These are phyloP conservation scores for Globodera rostochiensis DNA, from an alignment of 1,140 invertebrate genomes.

Conservation along the genomic window DNA sequence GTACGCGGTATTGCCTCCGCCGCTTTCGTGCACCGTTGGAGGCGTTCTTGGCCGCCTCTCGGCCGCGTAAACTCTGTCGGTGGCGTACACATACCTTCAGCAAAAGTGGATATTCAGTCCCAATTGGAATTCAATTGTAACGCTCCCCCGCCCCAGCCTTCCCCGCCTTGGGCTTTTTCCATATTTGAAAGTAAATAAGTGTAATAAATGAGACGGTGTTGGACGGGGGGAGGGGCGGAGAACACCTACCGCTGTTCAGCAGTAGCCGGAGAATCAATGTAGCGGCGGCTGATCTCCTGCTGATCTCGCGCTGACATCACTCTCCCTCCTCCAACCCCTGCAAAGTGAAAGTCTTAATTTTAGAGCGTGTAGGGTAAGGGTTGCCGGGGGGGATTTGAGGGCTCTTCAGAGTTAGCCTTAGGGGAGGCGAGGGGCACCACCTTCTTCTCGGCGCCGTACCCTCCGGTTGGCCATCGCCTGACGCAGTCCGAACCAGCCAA, in stretches of 20 bases:
- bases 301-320: constrained; percentile 24
- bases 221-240: no score
- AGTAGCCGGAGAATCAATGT: constrained; percentile 17
- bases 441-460: constrained; percentile 13
- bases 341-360: neutral
- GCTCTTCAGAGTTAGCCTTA: constrained; percentile 16
- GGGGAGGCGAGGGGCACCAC: constrained; percentile 10
- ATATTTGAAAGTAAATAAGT: no score
- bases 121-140: neutral
- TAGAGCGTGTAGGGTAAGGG: neutral
- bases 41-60: neutral
- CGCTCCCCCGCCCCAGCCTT: no score
- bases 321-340: constrained; percentile 6
- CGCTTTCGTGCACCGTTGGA: neutral
- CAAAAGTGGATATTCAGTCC: neutral
- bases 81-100: constrained; percentile 7
- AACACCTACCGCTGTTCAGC: constrained; percentile 13
- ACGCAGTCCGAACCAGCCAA: constrained; percentile 49
- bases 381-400: neutral
- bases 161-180: no score
- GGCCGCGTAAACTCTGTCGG: constrained; percentile 5
- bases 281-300: constrained; percentile 21
- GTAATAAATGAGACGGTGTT: no score
- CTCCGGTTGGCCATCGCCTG: constrained; percentile 44
- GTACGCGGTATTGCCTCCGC: neutral